These are phyloP conservation scores for Melanaphis sacchari DNA, from an alignment of 1,140 invertebrate genomes.

Conservation along the genomic window DNA sequence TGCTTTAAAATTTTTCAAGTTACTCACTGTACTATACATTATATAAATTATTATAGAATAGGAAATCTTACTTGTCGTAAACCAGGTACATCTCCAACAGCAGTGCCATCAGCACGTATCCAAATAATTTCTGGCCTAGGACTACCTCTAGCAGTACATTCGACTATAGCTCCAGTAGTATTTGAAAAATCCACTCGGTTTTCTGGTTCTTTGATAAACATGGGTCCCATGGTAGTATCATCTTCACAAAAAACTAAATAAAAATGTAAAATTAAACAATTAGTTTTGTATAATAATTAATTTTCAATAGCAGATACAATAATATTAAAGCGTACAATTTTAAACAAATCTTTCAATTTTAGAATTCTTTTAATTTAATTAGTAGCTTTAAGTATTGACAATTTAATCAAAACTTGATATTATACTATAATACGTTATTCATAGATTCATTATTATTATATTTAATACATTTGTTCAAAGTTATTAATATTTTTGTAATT, in stretches of 20 bases:
- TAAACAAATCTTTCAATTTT: not conserved
- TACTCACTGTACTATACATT: not conserved
- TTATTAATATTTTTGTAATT: too few species aligned
- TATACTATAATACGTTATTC: not conserved
- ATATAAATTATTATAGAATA: not conserved
- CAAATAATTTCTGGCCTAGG: constrained; percentile 92
- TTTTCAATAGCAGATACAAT: not conserved
- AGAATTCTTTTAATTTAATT: not conserved
- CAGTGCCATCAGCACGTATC: constrained; percentile 84
- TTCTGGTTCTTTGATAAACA: constrained; percentile 90
- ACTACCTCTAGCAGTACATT: constrained; percentile 89
- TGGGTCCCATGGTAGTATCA: constrained; percentile 80
- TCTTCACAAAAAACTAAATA: constrained; percentile 67
- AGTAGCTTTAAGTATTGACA: not conserved
- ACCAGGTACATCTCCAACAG: constrained; percentile 87
- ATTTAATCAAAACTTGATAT: not conserved
- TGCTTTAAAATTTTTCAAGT: not conserved
- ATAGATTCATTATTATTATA: too few species aligned
- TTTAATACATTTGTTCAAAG: too few species aligned
- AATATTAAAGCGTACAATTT: not conserved
- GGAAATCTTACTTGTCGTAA: constrained; percentile 73
- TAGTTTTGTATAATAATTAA: not conserved
- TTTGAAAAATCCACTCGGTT: constrained; percentile 93
- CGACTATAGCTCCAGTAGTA: constrained; percentile 89
- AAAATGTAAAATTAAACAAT: not conserved